Evolutionary conservation across 2,888 invertebrate species (phyloP), one percentile per base, ranked within the genome.

Genomic region (Archips xylosteana): DNA sequence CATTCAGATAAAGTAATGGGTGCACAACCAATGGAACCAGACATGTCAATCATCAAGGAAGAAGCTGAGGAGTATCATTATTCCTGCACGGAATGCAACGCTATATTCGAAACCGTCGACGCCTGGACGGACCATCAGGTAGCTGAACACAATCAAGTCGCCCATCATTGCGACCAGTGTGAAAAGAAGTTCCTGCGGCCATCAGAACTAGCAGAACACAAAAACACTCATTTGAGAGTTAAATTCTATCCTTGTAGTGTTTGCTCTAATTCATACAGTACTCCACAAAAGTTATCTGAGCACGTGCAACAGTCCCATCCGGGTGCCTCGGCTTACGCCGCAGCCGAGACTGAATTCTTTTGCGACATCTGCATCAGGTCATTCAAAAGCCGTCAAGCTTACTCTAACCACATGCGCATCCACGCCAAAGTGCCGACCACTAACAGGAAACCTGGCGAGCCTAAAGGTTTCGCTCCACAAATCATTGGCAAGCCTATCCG

Each of bases 201-300:
- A 36, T 92, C 93, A 0, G 96, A 96, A 77, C 88, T 96, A 2
- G 95, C 95, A 0, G 96, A 96, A 80, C 96, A 96, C 81, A 95
- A 96, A 75, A 96, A 95, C 80, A 95, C 95, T 5, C 96, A 96
- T 83, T 89, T 96, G 76, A 95, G 96, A 78, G 94, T 96, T 2
- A 96, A 96, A 80, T 94, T 96, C 65, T 96, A 96, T 76, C 95
- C 95, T 0, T 96, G 96, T 78, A 95, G 93, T 34, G 86, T 95
- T 36, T 96, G 96, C 76, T 85, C 94, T 1, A 95, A 95, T 76
- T 95, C 95, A 51, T 96, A 96, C 81, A 95, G 96, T 78, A 96
- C 96, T 66, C 95, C 96, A 0, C 95, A 95, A 80, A 95, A 95
- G 65, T 87, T 95, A 59, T 90, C 95, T 0, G 96, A 96, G 77